These are phyloP conservation scores for Podiceps cristatus DNA, from an alignment of 2,113 vertebrate genomes.

Conservation along the genomic window DNA sequence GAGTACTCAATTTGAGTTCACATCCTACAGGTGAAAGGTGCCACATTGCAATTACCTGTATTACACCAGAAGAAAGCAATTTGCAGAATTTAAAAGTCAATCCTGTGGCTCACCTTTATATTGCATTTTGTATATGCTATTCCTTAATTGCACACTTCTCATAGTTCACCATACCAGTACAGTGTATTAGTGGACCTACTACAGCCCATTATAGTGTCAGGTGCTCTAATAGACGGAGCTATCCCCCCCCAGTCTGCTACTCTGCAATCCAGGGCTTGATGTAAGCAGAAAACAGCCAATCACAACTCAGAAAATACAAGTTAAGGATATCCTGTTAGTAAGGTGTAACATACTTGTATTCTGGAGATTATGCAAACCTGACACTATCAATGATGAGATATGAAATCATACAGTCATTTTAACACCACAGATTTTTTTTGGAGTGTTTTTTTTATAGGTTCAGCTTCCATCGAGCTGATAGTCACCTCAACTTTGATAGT, in stretches of 20 bases:
- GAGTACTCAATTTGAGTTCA: neutral
- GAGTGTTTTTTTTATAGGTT: neutral
- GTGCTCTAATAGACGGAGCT: neutral
- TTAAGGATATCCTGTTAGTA: neutral
- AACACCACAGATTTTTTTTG: neutral
- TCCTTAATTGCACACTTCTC: neutral
- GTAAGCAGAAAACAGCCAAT: neutral
- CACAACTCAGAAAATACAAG: neutral
- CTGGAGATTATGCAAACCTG: neutral
- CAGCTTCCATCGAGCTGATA: neutral
- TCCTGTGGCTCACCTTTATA: neutral
- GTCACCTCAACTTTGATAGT: neutral
- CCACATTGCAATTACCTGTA: neutral
- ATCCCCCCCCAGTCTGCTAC: neutral
- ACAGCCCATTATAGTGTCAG: rapidly evolving
- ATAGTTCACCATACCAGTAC: neutral
- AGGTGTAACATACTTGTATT: neutral
- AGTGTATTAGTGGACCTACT: neutral
- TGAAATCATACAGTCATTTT: neutral
- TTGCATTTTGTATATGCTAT: neutral
- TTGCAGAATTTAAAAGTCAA: neutral
- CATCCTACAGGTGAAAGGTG: neutral
- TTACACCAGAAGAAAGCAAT: neutral
- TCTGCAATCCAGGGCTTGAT: neutral
- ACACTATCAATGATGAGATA: neutral